phyloP scores from a whole-genome alignment of 2,888 invertebrate genomes.

The Empis livida region DNA sequence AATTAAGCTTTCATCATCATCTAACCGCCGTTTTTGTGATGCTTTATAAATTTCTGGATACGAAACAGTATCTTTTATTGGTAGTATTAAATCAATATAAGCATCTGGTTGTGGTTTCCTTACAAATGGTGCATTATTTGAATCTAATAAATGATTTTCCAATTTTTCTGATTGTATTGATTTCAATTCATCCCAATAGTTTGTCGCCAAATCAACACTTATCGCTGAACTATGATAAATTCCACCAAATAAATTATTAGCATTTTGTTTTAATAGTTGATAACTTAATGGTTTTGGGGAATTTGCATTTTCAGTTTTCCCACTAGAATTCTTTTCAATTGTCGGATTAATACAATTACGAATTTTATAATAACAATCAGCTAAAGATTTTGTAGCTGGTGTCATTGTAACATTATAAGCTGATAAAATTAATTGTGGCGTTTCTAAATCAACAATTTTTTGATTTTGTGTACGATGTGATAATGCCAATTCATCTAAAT shows the following conservation, averaged over 20 bases:
- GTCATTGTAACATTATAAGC: slow-evolving; percentile 32
- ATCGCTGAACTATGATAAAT: slow-evolving; percentile 29
- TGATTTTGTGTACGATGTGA: not conserved
- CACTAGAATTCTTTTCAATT: slow-evolving; percentile 4
- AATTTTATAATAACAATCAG: slow-evolving; percentile 27
- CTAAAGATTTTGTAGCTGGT: slow-evolving; percentile 26
- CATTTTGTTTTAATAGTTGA: slow-evolving; percentile 26
- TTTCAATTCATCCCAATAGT: slow-evolving; percentile 19
- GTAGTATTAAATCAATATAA: slow-evolving; percentile 11
- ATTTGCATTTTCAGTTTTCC: slow-evolving; percentile 15
- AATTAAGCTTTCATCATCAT: slow-evolving; percentile 2
- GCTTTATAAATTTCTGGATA: slow-evolving; percentile 21
- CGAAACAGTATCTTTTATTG: slow-evolving; percentile 14
- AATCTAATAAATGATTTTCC: slow-evolving; percentile 14
- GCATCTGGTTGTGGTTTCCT: slow-evolving; percentile 20
- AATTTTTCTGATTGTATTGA: slow-evolving; percentile 5
- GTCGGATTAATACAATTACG: slow-evolving; percentile 21
- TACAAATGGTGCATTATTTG: slow-evolving; percentile 28
- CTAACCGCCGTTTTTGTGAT: slow-evolving; percentile 20
- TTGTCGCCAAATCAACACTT: slow-evolving; percentile 26
- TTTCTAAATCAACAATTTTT: slow-evolving; percentile 17
- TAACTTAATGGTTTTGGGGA: slow-evolving; percentile 27
- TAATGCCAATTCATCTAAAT: slow-evolving; percentile 22
- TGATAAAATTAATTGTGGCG: slow-evolving; percentile 24
- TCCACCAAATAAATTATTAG: slow-evolving; percentile 22